Evolutionary conservation across 2,797 vertebrate species (phyloP), one percentile per base, ranked within the genome.

Genomic region (Rhynchotus rufescens): DNA sequence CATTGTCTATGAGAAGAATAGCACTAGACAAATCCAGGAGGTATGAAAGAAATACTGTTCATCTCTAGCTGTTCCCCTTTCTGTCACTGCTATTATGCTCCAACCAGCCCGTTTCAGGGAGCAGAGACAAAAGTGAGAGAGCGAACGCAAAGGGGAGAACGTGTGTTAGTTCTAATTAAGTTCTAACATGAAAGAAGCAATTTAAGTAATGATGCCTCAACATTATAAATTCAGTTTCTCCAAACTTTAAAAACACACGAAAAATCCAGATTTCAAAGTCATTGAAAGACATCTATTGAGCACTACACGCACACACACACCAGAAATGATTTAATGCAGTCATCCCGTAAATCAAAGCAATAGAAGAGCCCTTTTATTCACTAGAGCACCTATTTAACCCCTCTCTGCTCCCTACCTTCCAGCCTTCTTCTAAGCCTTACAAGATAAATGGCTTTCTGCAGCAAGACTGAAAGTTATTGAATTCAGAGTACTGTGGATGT

Each of bases 1-100:
- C 88, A 86, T 84, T 85, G 49, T 59, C 79, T 92, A 23, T 28
- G 52, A 86, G 73, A 42, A 71, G 67, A 69, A 80, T 10, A 30
- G 42, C 16, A 69, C 26, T 14, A 7, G 10, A 71, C 77, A 51
- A 67, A 57, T 14, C 16, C 23, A 80, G 49, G 25, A 69, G 25
- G 36, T 6, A 71, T 14, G 25, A 22, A 68, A 82, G 44, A 22
- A 6, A 72, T 44, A 42, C 22, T 16, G 17, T 15, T 15, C 34
- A 36, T 15, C 44, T 42, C 52, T 47, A 45, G 12, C 17, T 38
- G 22, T 16, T 51, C 9, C 8, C 7, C 4, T 4, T 36, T 28
- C 22, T 42, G 23, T 40, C 20, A 61, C 26, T 21, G 83, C 26
- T 23, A 3, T 16, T n/a, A 2, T 12, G 32, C 34, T 64, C 23